Conservation (phyloP, 2,797 vertebrate species). For the Sphaeramia orbicularis region DNA sequence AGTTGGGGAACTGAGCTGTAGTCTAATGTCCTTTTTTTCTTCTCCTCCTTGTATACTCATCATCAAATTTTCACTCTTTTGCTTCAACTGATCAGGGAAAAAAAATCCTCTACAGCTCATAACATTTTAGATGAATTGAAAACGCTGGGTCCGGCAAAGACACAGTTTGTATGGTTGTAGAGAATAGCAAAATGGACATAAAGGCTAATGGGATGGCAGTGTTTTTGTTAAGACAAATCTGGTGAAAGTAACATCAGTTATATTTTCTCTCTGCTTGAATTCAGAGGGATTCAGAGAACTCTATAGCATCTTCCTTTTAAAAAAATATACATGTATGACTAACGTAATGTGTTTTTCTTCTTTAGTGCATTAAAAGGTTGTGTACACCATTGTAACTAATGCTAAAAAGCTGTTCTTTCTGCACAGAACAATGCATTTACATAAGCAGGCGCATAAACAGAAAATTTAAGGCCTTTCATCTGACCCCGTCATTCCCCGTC, state of each 20-base stretch:
- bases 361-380: background rate
- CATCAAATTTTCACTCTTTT: slow-evolving; percentile 7
- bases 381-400: background rate
- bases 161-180: background rate
- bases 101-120: background rate
- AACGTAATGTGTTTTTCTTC: background rate
- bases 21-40: slow-evolving; percentile 6
- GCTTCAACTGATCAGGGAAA: background rate
- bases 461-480: slow-evolving; percentile 43
- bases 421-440: slow-evolving; percentile 6
- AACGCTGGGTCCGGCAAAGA: slow-evolving; percentile 13
- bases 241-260: slow-evolving; percentile 23
- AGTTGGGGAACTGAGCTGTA: slow-evolving; percentile 8
- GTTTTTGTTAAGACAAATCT: slow-evolving; percentile 15
- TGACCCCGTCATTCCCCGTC: slow-evolving; percentile 62
- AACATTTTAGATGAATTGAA: slow-evolving; percentile 10
- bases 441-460: slow-evolving; percentile 25
- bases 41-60: background rate
- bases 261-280: slow-evolving; percentile 8
- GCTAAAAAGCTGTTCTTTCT: background rate
- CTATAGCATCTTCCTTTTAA: slow-evolving; percentile 16
- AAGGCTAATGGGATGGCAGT: slow-evolving; percentile 20
- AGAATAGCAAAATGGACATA: slow-evolving; percentile 14
- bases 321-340: slow-evolving; percentile 19
- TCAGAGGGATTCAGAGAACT: background rate